Percentiles rank a stretch among this genome's conserved stretches.
phyloP scores from a whole-genome alignment of 2,888 invertebrate genomes.

The Spodoptera picta region DNA sequence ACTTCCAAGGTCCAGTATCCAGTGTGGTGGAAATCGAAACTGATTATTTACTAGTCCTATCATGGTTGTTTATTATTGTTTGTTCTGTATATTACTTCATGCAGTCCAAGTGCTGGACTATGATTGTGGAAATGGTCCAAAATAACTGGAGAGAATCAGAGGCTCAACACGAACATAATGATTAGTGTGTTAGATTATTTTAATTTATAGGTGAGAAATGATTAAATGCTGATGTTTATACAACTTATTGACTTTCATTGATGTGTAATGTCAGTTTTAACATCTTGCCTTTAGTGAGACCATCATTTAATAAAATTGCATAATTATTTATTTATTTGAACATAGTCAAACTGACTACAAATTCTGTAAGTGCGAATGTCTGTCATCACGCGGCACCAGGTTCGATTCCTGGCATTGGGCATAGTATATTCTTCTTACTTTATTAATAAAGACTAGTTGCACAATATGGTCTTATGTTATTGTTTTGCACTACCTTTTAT shows the following conservation, averaged over 20 bases:
- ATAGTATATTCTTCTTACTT: too few relatives aligned
- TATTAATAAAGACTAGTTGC: too few relatives aligned
- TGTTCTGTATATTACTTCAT: conserved; percentile 93
- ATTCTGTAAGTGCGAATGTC: too few relatives aligned
- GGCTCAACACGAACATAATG: conserved; percentile 93
- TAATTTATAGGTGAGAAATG: conserved; percentile 38
- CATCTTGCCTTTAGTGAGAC: too few relatives aligned
- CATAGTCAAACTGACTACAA: too few relatives aligned
- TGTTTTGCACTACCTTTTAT: too few relatives aligned
- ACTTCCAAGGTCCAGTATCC: conserved; percentile 94
- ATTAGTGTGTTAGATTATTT: conserved; percentile 74
- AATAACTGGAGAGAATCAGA: conserved; percentile 96
- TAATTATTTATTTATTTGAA: too few relatives aligned
- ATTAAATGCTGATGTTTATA: conserved; percentile 25
- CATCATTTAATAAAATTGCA: too few relatives aligned
- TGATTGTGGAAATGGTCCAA: conserved; percentile 94
- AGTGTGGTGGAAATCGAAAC: conserved; percentile 93
- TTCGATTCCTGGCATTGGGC: too few relatives aligned
- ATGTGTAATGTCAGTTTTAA: not conserved
- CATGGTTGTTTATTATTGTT: conserved; percentile 95
- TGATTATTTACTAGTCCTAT: conserved; percentile 94
- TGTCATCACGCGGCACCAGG: too few relatives aligned
- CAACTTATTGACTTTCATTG: conserved; percentile 8
- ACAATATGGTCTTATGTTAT: too few relatives aligned
- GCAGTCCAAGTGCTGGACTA: conserved; percentile 93